These are phyloP conservation scores for Triplophysa yarkandensis DNA, from an alignment of 2,797 vertebrate species.

Conservation along the genomic window DNA sequence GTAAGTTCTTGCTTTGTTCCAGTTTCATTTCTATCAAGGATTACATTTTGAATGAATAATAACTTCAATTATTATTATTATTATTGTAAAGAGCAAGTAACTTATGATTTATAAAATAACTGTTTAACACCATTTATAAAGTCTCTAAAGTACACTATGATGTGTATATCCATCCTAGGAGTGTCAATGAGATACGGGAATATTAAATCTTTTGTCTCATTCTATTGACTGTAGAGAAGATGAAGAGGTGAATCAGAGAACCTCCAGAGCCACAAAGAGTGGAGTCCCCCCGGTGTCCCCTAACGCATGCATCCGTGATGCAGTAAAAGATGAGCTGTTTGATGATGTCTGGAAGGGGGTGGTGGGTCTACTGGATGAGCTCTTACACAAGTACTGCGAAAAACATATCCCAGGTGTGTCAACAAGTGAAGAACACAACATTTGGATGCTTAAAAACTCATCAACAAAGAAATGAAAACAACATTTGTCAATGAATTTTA, in stretches of 20 bases:
- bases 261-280: constrained; percentile 19
- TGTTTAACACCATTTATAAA: no score
- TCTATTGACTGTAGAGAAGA: constrained; percentile 68
- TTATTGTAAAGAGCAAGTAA: not conserved
- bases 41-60: no score
- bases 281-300: constrained; percentile 83
- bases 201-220: constrained; percentile 12
- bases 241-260: constrained; percentile 68
- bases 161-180: not conserved
- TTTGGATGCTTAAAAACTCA: not conserved
- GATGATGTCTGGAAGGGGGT: constrained; percentile 76
- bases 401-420: constrained; percentile 68
- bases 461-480: no score
- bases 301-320: constrained; percentile 76
- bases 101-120: no score
- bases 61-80: no score
- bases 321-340: constrained; percentile 79
- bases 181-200: not conserved
- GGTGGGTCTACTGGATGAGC: constrained; percentile 71
- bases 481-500: no score
- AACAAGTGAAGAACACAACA: not conserved
- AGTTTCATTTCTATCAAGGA: no score
- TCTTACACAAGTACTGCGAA: constrained; percentile 78
- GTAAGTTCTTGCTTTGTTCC: not conserved
- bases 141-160: not conserved